Base-by-base conservation (phyloP, 2,888 invertebrate genomes). In the Mythimna vitellina region DNA sequence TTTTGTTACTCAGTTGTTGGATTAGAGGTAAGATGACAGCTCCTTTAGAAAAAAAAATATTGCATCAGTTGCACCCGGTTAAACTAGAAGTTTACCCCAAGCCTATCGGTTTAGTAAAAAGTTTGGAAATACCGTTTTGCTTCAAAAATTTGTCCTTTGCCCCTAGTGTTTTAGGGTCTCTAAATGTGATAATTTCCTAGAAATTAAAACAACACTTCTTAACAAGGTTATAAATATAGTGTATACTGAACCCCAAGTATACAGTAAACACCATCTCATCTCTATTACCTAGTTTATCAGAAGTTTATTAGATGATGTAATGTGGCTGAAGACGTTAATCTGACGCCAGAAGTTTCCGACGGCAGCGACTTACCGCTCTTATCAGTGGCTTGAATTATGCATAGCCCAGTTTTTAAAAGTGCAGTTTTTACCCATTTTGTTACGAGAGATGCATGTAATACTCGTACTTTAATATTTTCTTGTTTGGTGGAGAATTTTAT, bases 301-400 rank as follows among this genome's bases (percentile, higher is more conserved):
- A 73, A 60, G 20, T 70, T 74, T 49, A 38, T 3, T 46, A 61
- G 29, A 62, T 70, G 65, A 80, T 56, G 25, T 68, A 82, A 65
- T 61, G 64, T n/a, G 35, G 38, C 51, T 61, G 20, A 42, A 65
- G 60, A 65, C 65, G 49, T 62, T 75, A 75, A 70, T 81, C 73
- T 68, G 66, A 49, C 60, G 72, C 57, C 70, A 49, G 25, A 80
- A 81, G 65, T 76, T 78, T 35, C 56, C 69, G 60, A 71, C 58
- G 58, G 70, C 42, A 6, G 67, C 22, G 68, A 73, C 73, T 76
- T 63, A 75, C 70, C 58, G 51, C 17, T 49, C 61, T 78, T 85
- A 84, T 83, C 85, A 73, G 38, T 65, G 12, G 12, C 61, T 51
- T 84, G 77, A 82, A 81, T 84, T 69, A 84, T 83, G 84, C 81